Evolutionary conservation across 1,140 invertebrate genomes (phyloP).

Genomic region (Gerris buenoi): DNA sequence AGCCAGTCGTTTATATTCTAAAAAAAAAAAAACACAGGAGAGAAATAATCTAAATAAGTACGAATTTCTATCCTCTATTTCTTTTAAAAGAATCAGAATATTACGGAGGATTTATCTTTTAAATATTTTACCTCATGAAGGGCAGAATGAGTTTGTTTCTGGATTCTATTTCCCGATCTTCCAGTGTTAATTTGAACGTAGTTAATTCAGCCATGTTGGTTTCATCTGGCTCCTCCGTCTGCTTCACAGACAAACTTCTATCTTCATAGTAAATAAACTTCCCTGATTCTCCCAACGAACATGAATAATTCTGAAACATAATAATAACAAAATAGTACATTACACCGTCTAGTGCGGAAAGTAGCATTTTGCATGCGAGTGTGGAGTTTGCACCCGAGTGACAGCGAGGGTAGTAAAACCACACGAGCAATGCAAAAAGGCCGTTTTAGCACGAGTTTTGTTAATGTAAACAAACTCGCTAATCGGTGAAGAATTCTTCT

Average conservation of each 20-base stretch:
- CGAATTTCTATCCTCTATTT: too few relatives aligned
- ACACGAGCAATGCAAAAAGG: not conserved
- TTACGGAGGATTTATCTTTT: not conserved
- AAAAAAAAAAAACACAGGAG: too few relatives aligned
- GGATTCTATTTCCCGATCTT: conserved; percentile 13
- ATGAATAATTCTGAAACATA: not conserved
- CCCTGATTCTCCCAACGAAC: not conserved
- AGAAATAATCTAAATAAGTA: too few relatives aligned
- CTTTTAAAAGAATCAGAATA: too few relatives aligned
- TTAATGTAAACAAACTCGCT: not conserved
- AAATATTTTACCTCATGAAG: conserved; percentile 10
- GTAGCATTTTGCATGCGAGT: too few relatives aligned
- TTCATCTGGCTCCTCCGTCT: not conserved
- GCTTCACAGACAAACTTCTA: not conserved
- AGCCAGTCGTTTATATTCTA: too few relatives aligned
- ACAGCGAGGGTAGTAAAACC: not conserved
- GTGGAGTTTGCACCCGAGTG: too few relatives aligned
- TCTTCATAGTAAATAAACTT: not conserved
- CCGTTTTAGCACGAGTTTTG: not conserved
- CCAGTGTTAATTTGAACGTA: conserved; percentile 14
- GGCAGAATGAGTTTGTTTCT: conserved; percentile 12
- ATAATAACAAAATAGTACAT: not conserved
- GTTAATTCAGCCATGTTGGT: not conserved
- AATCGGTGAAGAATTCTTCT: too few relatives aligned
- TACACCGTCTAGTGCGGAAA: too few relatives aligned